These are phyloP conservation scores for Eupleurogrammus muticus DNA, from an alignment of 2,797 vertebrate genomes.

Conservation along the genomic window DNA sequence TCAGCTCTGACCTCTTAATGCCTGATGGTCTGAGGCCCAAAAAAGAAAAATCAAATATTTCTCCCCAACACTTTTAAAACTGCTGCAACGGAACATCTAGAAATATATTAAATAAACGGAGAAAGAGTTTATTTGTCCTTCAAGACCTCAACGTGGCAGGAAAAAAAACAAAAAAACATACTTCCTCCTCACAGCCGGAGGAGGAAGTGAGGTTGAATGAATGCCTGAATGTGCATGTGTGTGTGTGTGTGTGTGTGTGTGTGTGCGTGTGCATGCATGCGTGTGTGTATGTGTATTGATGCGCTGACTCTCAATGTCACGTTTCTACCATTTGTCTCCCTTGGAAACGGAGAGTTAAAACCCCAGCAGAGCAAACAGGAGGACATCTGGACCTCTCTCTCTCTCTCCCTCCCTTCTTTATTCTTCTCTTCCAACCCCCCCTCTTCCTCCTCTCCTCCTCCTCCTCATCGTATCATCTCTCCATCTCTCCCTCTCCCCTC, in stretches of 20 bases:
- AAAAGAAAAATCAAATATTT: neutral
- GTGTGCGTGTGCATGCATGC: conserved; percentile 29
- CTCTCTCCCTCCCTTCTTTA: conserved; percentile 10
- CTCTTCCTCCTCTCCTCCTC: conserved; percentile 13
- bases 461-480: conserved; percentile 1
- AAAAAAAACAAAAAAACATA: conserved; percentile 6
- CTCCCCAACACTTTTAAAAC: neutral
- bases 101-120: neutral
- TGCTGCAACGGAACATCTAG: neutral
- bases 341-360: conserved; percentile 74
- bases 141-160: conserved; percentile 27
- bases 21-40: neutral
- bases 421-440: conserved; percentile 9
- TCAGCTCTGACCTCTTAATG: neutral
- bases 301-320: conserved; percentile 64
- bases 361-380: conserved; percentile 66
- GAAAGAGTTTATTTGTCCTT: conserved; percentile 20
- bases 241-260: conserved; percentile 31
- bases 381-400: conserved; percentile 74
- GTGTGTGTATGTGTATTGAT: conserved; percentile 32
- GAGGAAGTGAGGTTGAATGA: conserved; percentile 50
- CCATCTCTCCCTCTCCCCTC: neutral
- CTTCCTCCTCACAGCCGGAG: conserved; percentile 26
- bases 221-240: conserved; percentile 15
- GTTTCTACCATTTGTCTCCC: conserved; percentile 80